Evolutionary conservation across 2,797 vertebrate genomes (phyloP).

Genomic region (Anguilla megastoma): DNA sequence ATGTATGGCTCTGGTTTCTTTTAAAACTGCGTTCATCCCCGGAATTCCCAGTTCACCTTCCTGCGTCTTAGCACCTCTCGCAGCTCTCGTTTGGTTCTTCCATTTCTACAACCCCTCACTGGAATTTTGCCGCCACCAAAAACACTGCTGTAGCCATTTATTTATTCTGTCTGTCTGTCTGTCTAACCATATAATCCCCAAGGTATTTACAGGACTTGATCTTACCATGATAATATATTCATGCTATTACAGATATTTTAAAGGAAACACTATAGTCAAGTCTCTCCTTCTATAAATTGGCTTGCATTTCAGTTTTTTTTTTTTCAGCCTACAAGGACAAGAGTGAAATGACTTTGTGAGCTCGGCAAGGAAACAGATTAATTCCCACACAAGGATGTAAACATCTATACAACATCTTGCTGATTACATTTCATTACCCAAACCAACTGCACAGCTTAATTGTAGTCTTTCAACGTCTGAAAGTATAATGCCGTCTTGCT

Average conservation of each 20-base stretch:
- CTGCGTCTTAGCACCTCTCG: neutral
- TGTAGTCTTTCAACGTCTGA: slow-evolving; percentile 23
- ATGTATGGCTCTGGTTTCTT: neutral
- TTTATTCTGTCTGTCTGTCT: neutral
- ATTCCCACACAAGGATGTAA: slow-evolving; percentile 20
- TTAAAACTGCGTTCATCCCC: neutral
- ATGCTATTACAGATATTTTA: neutral
- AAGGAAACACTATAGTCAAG: neutral
- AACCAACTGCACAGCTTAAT: slow-evolving; percentile 22
- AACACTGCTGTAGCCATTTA: neutral
- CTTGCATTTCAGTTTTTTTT: neutral
- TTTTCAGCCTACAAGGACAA: slow-evolving; percentile 10
- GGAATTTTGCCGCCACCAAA: neutral
- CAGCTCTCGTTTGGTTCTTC: neutral
- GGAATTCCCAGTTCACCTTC: neutral
- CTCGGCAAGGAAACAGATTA: neutral
- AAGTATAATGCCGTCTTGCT: slow-evolving; percentile 19
- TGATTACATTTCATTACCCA: slow-evolving; percentile 23
- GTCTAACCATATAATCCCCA: neutral
- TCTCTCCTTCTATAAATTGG: neutral
- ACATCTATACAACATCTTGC: neutral
- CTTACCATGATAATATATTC: neutral
- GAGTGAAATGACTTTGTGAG: slow-evolving; percentile 8
- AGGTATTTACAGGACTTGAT: neutral
- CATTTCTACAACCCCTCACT: neutral